Evolutionary conservation across 2,888 invertebrate species (phyloP), one percentile per base, ranked within the genome.

Genomic region (Himalopsyche tibetana): DNA sequence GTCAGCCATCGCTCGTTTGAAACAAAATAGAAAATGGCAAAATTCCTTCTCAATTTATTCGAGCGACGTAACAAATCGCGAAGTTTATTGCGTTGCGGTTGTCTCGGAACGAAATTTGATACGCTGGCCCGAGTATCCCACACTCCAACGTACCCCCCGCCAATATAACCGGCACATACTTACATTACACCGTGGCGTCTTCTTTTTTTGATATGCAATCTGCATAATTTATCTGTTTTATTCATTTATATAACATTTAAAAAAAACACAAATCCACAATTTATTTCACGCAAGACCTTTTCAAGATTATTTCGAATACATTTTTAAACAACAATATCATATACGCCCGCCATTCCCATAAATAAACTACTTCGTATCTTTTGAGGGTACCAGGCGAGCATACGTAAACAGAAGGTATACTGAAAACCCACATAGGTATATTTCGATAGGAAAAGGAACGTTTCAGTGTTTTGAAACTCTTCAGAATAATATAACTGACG

Each of bases 21-120:
- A 82, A 55, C 45, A 56, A 82, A 85, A 85, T 85, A 83, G 83
- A 85, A 85, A 85, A 85, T 83, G 85, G 85, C 85, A 82, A 79
- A 55, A 82, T 85, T 83, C 85, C 63, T 82, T 45, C 42, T 84
- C 84, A 84, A 87, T 88, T 88, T 88, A 88, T 88, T 84, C 83
- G 56, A 81, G 82, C 86, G 84, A 84, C 83, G 87, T 80, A 84
- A 88, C 88, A 87, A 87, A 87, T 88, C 86, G 88, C 85, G 36
- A 80, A 81, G 84, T 88, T 88, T 88, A 88, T 88, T 84, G 86
- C 83, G 79, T 84, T 86, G 86, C 82, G 87, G 83, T 81, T 86
- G 84, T 85, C 88, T 84, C 85, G 86, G 56, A 85, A 56, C 81
- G 88, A 88, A 88, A 88, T 88, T 88, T 87, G 88, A 88, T 88